A percentile compares a stretch with the other conserved stretches of the same genome.
Evolutionary conservation across 2,113 vertebrate genomes (phyloP).

Genomic region (Ceyx cyanopectus): DNA sequence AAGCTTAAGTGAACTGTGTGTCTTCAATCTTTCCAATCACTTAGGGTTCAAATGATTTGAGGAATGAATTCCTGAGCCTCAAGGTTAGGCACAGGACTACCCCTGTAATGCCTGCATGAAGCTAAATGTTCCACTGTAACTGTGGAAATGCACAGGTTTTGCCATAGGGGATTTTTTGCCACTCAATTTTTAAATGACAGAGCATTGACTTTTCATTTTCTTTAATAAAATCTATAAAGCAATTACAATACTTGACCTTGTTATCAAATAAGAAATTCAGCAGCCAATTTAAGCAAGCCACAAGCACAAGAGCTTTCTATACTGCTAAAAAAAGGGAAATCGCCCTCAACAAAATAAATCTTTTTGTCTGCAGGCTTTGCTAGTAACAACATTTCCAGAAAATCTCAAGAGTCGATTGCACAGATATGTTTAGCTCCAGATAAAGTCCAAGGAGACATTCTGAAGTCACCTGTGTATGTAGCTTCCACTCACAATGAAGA

Average conservation of each 20-base stretch:
- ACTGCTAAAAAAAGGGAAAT: neutral
- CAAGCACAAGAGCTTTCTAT: neutral
- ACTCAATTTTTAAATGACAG: neutral
- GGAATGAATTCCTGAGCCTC: neutral
- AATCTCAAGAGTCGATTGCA: neutral
- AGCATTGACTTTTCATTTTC: neutral
- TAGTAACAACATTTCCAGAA: neutral
- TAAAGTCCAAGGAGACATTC: neutral
- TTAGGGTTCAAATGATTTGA: conserved; percentile 32
- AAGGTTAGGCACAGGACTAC: neutral
- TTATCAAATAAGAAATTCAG: neutral
- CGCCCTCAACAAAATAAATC: neutral
- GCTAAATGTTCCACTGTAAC: neutral
- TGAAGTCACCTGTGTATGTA: neutral
- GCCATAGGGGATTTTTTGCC: neutral
- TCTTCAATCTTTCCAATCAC: conserved; percentile 96
- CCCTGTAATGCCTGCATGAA: neutral
- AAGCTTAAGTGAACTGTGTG: conserved; percentile 92
- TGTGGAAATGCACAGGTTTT: neutral
- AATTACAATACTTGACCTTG: neutral
- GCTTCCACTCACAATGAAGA: neutral
- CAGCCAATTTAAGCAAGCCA: neutral
- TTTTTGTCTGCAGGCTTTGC: neutral
- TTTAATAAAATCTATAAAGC: neutral
- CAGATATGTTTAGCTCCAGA: neutral